Evolutionary conservation across 2,888 invertebrate genomes (phyloP).

Genomic region (Catocala nupta): DNA sequence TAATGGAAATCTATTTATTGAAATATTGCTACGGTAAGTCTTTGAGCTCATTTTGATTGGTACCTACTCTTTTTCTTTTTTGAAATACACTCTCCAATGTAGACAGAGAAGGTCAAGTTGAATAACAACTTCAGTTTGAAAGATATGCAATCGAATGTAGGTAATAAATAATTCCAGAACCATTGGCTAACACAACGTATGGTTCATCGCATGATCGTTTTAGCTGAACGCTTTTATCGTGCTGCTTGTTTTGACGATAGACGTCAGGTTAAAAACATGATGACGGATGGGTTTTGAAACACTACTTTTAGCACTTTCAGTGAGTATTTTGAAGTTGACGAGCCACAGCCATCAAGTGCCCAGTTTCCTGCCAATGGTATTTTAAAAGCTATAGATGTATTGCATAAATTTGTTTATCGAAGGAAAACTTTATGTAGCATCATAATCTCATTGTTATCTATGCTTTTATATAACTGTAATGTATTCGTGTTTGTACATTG

Average conservation of each 20-base stretch:
- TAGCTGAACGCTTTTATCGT: conserved; percentile 12
- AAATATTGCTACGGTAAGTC: no score
- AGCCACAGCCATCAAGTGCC: conserved; percentile 32
- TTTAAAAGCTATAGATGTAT: conserved; percentile 10
- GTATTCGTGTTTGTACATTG: no score
- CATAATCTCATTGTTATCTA: not conserved
- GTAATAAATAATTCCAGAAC: no score
- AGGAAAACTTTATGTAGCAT: not conserved
- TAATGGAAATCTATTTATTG: no score
- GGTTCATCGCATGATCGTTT: conserved; percentile 3
- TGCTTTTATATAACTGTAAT: no score
- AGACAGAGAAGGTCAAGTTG: no score
- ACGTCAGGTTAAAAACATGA: conserved; percentile 18
- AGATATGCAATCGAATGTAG: no score
- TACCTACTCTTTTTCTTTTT: no score
- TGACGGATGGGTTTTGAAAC: conserved; percentile 37
- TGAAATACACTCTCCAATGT: no score
- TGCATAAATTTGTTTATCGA: conserved; percentile 8
- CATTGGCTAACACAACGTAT: not conserved
- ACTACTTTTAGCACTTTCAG: conserved; percentile 21
- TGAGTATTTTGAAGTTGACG: conserved; percentile 46
- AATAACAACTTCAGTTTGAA: no score
- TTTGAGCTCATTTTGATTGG: no score
- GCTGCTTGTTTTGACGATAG: conserved; percentile 15
- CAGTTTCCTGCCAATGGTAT: conserved; percentile 35